phyloP scores from a whole-genome alignment of 2,888 invertebrate genomes.

The Campoplex nolae region DNA sequence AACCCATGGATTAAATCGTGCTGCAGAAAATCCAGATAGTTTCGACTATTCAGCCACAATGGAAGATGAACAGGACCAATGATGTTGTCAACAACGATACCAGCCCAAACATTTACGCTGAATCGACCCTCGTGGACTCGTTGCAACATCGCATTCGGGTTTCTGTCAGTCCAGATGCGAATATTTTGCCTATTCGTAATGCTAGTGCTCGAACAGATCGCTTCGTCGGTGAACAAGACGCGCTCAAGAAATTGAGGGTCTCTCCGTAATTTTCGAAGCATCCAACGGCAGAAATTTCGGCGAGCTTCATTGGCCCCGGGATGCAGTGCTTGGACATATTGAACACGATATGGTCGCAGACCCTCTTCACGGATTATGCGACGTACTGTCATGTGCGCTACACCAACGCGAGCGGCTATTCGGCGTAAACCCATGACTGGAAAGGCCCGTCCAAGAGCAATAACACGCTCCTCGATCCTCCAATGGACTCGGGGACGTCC shows the following conservation, averaged over 20 bases:
- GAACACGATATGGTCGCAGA: conserved; percentile 45
- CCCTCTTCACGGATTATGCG: conserved; percentile 51
- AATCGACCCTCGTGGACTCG: conserved; percentile 66
- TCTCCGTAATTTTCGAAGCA: conserved; percentile 55
- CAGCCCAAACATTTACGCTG: conserved; percentile 69
- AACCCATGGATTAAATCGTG: conserved; percentile 52
- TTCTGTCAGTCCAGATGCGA: conserved; percentile 66
- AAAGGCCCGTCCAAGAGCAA: conserved; percentile 57
- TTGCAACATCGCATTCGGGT: conserved; percentile 66
- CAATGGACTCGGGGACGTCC: conserved; percentile 44
- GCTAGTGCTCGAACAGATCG: conserved; percentile 63
- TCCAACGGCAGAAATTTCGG: conserved; percentile 55
- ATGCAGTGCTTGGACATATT: conserved; percentile 42
- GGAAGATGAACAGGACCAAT: conserved; percentile 69
- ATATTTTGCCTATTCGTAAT: conserved; percentile 68
- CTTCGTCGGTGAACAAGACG: conserved; percentile 57
- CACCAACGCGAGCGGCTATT: conserved; percentile 53
- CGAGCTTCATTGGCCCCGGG: conserved; percentile 49
- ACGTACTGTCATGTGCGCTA: conserved; percentile 47
- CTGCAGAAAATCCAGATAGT: conserved; percentile 68
- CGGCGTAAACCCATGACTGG: conserved; percentile 53
- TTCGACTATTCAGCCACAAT: conserved; percentile 58
- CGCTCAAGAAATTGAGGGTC: conserved; percentile 48
- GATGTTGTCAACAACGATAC: conserved; percentile 61
- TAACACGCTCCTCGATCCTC: conserved; percentile 52